A percentile compares a stretch with the other conserved stretches of the same genome.
Evolutionary conservation across 2,888 invertebrate genomes (phyloP).

Genomic region (Creontiades dilutus): DNA sequence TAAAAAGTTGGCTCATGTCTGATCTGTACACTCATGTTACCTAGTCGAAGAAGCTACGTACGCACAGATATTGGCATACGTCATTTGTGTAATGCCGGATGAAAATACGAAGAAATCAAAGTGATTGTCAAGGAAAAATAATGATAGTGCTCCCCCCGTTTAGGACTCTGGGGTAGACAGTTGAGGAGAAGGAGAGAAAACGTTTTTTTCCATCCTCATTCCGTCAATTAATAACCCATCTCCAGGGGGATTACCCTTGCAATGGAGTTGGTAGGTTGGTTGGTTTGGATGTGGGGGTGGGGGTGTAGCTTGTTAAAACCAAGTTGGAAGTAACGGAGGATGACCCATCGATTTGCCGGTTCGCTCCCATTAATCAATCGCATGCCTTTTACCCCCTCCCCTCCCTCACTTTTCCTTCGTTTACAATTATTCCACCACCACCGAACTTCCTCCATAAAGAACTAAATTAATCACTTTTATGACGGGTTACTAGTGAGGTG

Average conservation of each 20-base stretch:
- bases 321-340: slow-evolving; percentile 39
- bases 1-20: no score
- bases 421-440: not conserved
- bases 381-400: not conserved
- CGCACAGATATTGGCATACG: no score
- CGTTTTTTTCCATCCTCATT: not conserved
- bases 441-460: slow-evolving; percentile 4
- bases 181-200: not conserved
- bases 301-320: slow-evolving; percentile 9
- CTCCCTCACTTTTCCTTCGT: not conserved
- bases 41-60: no score
- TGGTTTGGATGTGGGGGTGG: not conserved
- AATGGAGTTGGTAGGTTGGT: slow-evolving; percentile 1
- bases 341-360: slow-evolving; percentile 32
- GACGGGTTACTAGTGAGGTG: not conserved
- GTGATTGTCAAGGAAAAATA: not conserved
- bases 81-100: not conserved
- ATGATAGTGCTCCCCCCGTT: not conserved
- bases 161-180: not conserved
- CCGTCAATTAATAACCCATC: slow-evolving; percentile 30
- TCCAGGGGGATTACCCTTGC: slow-evolving; percentile 17
- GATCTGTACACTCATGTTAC: no score
- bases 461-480: slow-evolving; percentile 32
- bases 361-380: slow-evolving; percentile 39
- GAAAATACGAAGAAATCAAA: not conserved